phyloP scores from a whole-genome alignment of 2,888 invertebrate species.

The Caenorhabditis sp. region DNA sequence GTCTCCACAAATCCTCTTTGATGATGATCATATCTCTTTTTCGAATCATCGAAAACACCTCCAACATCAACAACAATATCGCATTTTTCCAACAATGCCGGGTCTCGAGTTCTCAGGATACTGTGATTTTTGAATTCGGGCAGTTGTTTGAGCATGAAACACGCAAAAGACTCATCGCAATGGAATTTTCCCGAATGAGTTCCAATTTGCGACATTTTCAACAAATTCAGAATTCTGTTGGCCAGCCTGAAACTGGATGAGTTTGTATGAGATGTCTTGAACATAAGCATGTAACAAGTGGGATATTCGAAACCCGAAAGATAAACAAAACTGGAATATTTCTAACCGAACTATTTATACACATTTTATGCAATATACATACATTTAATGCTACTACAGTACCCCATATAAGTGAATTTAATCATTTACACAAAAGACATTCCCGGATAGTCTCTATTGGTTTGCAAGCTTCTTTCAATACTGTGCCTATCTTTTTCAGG shows the following conservation, averaged over 20 bases:
- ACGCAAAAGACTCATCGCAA: conserved; percentile 93
- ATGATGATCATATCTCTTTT: conserved; percentile 89
- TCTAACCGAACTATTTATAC: no score
- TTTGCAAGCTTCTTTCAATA: conserved; percentile 13
- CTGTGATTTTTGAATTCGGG: conserved; percentile 82
- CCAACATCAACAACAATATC: conserved; percentile 96
- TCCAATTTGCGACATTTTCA: conserved; percentile 71
- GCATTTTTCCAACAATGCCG: conserved; percentile 79
- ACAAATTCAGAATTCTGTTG: no score
- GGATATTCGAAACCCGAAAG: neutral
- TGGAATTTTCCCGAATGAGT: conserved; percentile 83
- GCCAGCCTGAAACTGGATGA: neutral
- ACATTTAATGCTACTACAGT: no score
- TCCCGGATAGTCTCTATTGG: conserved; percentile 14
- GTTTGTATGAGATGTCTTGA: no score
- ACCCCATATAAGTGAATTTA: no score
- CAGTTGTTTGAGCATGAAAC: conserved; percentile 84
- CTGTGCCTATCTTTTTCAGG: neutral
- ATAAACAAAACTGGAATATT: no score
- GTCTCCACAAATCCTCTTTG: conserved; percentile 76
- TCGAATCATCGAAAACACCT: conserved; percentile 81
- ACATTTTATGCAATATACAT: no score
- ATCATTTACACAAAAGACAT: conserved; percentile 22
- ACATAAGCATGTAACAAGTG: no score
- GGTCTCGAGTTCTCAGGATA: conserved; percentile 75